Evolutionary conservation across 2,113 vertebrate genomes (phyloP).

Genomic region (Corapipo altera): DNA sequence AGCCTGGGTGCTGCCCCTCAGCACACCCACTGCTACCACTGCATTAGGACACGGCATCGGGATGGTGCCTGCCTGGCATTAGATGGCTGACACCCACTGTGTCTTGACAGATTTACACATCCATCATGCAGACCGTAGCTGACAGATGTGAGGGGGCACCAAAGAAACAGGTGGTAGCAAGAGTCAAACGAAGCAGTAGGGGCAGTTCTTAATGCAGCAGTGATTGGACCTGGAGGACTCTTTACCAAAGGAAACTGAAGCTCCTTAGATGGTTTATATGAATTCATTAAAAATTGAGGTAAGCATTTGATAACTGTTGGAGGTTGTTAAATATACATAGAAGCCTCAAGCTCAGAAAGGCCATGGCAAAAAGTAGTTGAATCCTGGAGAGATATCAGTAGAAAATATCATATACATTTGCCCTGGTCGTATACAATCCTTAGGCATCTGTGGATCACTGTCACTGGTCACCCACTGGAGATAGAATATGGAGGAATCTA

Average conservation of each 20-base stretch:
- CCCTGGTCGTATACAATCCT: background rate
- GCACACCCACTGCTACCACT: background rate
- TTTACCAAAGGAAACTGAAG: background rate
- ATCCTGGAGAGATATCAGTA: background rate
- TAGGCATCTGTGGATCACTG: background rate
- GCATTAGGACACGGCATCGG: too few species aligned
- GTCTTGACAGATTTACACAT: background rate
- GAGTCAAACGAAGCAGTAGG: background rate
- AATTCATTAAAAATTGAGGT: background rate
- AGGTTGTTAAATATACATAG: background rate
- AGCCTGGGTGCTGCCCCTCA: background rate
- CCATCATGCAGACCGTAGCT: too few species aligned
- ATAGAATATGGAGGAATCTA: background rate
- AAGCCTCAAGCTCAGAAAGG: background rate
- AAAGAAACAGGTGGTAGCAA: background rate
- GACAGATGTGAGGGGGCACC: background rate
- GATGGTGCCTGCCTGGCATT: background rate
- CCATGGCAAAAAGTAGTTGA: background rate
- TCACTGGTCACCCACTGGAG: background rate
- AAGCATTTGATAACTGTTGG: background rate
- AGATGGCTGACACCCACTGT: background rate
- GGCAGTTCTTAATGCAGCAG: background rate
- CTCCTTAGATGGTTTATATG: background rate
- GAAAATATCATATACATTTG: background rate
- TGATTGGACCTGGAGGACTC: background rate